Base-by-base conservation (phyloP, 2,113 vertebrate species). In the Cromileptes altivelis region DNA sequence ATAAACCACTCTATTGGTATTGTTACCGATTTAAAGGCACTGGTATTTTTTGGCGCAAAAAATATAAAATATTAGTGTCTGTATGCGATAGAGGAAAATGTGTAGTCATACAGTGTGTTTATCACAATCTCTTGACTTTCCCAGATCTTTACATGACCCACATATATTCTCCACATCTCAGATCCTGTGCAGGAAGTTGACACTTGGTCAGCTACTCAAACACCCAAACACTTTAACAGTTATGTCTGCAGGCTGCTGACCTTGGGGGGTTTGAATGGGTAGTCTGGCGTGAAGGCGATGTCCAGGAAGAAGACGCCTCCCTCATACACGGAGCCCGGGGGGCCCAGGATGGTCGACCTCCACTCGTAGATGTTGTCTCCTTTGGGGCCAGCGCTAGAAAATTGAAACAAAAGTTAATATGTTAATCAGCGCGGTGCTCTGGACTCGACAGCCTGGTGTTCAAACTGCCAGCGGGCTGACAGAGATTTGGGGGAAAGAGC, bases 311-410 rank as follows among this genome's bases (percentile, higher is more conserved):
- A 99, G 92, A 99, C 98, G 19, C 98, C 98, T 89, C 98, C 98
- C 96, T 99, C 98, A 80, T 99, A 99, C 87, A 99, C 98, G 60
- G 98, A 99, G 85, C 98, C 98, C 27, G 98, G 97, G 63, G 98
- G 98, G 61, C 98, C 98, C 94, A 99, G 95, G 95, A 99, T 99
- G 92, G 98, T 99, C 81, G 98, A 99, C 94, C 98, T 97, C 98
- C 98, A 99, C 95, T 99, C 98, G 92, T 99, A 99, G 95, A 99
- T 98, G 95, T 99, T 99, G 96, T 99, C 98, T 96, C 98, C 98
- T 97, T 99, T 99, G 86, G 98, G 98, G 88, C 98, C 98, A 81
- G 98, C 98, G 91, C 98, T 99, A 92, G 85, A 96, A 80, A 85
- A 87, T 55, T 45, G 25, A 91, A 89, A 90, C 37, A 90, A 78